phyloP scores from a whole-genome alignment of 1,140 invertebrate genomes.

The Triops cancriformis region DNA sequence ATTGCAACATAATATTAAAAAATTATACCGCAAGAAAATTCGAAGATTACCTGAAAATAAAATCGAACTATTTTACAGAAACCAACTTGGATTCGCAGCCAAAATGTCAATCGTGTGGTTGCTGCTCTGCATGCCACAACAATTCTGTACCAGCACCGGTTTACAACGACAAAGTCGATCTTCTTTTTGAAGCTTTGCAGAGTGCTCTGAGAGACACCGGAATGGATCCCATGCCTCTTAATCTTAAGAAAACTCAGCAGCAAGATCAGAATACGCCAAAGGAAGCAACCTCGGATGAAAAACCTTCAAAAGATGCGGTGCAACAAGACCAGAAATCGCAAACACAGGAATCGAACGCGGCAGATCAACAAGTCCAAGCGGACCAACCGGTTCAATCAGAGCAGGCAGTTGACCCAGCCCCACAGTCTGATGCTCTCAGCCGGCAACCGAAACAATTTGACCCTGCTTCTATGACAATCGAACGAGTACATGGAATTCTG shows the following conservation, averaged over 20 bases:
- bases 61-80: not conserved
- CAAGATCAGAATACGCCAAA: not conserved
- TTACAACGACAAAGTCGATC: not conserved
- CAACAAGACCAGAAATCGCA: not conserved
- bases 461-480: not conserved
- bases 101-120: not conserved
- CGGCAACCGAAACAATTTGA: not conserved
- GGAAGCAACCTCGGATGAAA: not conserved
- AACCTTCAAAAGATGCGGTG: too few species aligned
- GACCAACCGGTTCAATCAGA: too few species aligned
- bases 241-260: not conserved
- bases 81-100: not conserved
- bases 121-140: not conserved
- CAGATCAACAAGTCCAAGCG: too few species aligned
- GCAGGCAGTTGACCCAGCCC: not conserved
- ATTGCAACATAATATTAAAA: too few species aligned
- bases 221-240: not conserved
- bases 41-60: not conserved
- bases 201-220: not conserved
- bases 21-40: not conserved
- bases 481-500: not conserved
- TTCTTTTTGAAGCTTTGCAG: not conserved
- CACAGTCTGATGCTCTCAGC: not conserved
- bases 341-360: too few species aligned
- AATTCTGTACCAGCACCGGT: not conserved